These are phyloP conservation scores for Pseudopodoces humilis DNA, from an alignment of 2,113 vertebrate species.

Conservation along the genomic window DNA sequence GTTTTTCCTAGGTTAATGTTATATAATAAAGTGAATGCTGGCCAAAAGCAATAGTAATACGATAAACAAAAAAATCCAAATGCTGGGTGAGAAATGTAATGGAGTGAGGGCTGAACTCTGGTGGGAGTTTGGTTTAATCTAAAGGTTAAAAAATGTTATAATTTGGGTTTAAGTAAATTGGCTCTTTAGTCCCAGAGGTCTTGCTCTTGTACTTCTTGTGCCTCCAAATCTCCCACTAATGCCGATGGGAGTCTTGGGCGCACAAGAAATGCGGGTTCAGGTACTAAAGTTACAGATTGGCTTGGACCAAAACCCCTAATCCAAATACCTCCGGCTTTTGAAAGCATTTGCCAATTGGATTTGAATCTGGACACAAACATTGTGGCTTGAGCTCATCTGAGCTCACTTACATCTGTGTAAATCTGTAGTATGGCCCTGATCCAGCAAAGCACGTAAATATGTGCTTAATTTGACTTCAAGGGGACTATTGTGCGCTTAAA, in stretches of 20 bases:
- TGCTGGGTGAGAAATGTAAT: conserved; percentile 61
- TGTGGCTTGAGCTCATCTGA: conserved; percentile 71
- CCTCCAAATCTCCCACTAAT: conserved; percentile 63
- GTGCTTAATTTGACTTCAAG: conserved; percentile 72
- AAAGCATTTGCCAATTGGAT: conserved; percentile 70
- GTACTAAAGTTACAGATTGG: conserved; percentile 70
- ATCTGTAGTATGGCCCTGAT: conserved; percentile 62
- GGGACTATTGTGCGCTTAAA: conserved; percentile 62
- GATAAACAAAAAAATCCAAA: conserved; percentile 63
- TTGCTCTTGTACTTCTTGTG: conserved; percentile 48
- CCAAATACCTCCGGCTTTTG: conserved; percentile 65
- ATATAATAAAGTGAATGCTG: conserved; percentile 41
- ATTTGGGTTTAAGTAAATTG: conserved; percentile 69
- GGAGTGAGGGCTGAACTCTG: conserved; percentile 22
- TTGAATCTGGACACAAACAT: conserved; percentile 68
- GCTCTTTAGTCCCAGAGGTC: conserved; percentile 51
- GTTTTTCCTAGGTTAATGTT: conserved; percentile 64
- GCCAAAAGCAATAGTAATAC: conserved; percentile 58
- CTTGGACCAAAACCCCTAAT: conserved; percentile 67
- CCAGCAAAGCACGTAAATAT: conserved; percentile 67
- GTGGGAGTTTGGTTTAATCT: conserved; percentile 65
- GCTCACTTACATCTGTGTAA: conserved; percentile 71
- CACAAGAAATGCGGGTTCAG: conserved; percentile 57
- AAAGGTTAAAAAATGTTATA: conserved; percentile 66
- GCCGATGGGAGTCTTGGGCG: conserved; percentile 54